Base-by-base conservation (phyloP, 2,113 vertebrate species). In the Pholis gunnellus region DNA sequence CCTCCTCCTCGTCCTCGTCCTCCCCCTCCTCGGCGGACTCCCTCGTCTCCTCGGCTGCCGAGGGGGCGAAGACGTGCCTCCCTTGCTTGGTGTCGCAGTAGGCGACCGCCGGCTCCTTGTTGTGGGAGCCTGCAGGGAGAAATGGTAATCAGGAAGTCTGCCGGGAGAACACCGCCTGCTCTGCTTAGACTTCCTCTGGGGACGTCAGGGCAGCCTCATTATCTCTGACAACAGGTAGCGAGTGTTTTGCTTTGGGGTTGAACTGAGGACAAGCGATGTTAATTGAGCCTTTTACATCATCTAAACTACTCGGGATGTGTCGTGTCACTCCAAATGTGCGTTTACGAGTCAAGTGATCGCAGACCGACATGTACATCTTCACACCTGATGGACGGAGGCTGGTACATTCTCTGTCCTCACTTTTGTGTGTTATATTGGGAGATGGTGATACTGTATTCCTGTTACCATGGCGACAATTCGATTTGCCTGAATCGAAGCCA, bases 1-100 rank as follows among this genome's bases (percentile, higher is more conserved):
- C 96, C 81, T 97, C 96, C 2, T 93, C 94, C 52, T 95, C 95
- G 31, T 95, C 96, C 71, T 85, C 83, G 5, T 79, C 80, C 18
- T 87, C 88, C 1, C 71, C 85, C 42, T 90, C 91, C 71, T 87
- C 91, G 0, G 83, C 85, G 2, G 92, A 92, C 77, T 89, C 87
- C 5, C 74, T 79, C 74, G 25, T 86, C 56, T 87, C 63, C 64
- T 76, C 74, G 0, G 73, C 50, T 2, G 83, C 71, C 0, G 80
- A 72, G 56, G 84, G 75, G 84, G 79, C 36, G 81, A 82, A 83
- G 22, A 44, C 70, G n/a, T 64, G 66, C 50, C 87, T 72, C 52
- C 75, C 75, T 57, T 44, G 78, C 48, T 77, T 81, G 44, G 73
- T 18, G 74, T 81, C 25, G 20, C 88, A 72, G 87, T 71, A 89